Evolutionary conservation across 2,888 invertebrate genomes (phyloP).

Genomic region (Lepidochrysops patricia): DNA sequence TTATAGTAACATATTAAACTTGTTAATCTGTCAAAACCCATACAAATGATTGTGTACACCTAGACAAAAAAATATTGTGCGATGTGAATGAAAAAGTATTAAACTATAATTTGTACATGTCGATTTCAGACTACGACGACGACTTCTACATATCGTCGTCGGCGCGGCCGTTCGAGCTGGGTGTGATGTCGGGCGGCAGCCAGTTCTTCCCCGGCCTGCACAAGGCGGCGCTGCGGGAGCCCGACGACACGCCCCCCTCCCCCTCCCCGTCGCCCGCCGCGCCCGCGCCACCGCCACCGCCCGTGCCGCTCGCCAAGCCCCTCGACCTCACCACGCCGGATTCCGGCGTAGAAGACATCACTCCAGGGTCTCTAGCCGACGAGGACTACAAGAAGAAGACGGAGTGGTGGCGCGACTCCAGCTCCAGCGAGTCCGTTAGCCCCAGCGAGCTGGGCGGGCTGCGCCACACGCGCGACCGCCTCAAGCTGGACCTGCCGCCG

Average conservation of each 20-base stretch:
- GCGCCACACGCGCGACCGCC: constrained; percentile 80
- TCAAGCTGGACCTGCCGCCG: constrained; percentile 81
- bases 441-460: constrained; percentile 78
- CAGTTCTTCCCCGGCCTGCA: constrained; percentile 82
- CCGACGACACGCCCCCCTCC: constrained; percentile 38
- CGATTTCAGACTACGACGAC: constrained; percentile 73
- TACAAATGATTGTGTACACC: no score
- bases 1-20: no score
- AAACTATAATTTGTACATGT: no score
- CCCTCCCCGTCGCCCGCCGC: constrained; percentile 24
- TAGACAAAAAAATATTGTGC: no score
- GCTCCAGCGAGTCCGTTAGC: constrained; percentile 62
- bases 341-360: constrained; percentile 77
- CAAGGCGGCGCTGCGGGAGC: constrained; percentile 40
- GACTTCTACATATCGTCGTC: constrained; percentile 85
- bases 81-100: no score
- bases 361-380: constrained; percentile 61
- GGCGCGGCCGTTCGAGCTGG: constrained; percentile 80
- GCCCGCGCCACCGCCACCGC: constrained; percentile 52
- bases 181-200: constrained; percentile 71
- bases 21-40: no score
- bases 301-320: constrained; percentile 35
- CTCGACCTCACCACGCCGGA: constrained; percentile 75
- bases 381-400: constrained; percentile 45
- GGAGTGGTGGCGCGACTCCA: constrained; percentile 45